Conservation (phyloP, 2,113 vertebrate species). For the Campylorhamphus procurvoides region DNA sequence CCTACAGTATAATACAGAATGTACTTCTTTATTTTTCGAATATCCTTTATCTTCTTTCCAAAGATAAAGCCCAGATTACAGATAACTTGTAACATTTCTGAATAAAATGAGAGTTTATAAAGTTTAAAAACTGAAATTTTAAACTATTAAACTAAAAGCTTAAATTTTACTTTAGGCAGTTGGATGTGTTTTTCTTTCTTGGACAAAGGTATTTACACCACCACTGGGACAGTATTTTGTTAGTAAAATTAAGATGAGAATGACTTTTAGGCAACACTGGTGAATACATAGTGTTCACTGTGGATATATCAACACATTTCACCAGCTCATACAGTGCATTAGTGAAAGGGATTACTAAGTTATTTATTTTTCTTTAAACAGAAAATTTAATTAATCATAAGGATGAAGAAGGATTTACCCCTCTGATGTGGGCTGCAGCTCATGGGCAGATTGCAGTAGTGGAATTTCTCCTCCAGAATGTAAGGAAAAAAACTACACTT, state of each 20-base stretch:
- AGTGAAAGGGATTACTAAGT: constrained; percentile 34
- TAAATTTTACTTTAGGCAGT: not conserved
- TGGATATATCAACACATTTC: not conserved
- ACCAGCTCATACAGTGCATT: not conserved
- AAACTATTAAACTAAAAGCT: not conserved
- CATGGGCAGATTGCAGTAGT: constrained; percentile 98
- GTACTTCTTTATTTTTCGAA: not conserved
- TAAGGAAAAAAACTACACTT: constrained; percentile 66
- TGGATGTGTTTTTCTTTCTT: not conserved
- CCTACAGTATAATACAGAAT: not conserved
- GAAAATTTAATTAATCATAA: constrained; percentile 95
- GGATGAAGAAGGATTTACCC: constrained; percentile 98
- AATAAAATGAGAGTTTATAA: not conserved
- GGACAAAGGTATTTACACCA: not conserved
- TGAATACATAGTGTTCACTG: not conserved
- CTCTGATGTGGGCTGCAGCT: constrained; percentile 98
- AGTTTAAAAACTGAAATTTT: not conserved
- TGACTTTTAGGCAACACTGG: not conserved
- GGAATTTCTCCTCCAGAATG: constrained; percentile 97
- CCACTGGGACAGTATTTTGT: not conserved
- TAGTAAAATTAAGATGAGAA: not conserved
- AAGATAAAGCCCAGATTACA: not conserved
- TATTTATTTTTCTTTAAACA: constrained; percentile 74
- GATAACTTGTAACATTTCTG: not conserved
- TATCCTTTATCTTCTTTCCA: not conserved